Base-by-base conservation (phyloP, 2,797 vertebrate genomes). In the Octomys mimax region DNA sequence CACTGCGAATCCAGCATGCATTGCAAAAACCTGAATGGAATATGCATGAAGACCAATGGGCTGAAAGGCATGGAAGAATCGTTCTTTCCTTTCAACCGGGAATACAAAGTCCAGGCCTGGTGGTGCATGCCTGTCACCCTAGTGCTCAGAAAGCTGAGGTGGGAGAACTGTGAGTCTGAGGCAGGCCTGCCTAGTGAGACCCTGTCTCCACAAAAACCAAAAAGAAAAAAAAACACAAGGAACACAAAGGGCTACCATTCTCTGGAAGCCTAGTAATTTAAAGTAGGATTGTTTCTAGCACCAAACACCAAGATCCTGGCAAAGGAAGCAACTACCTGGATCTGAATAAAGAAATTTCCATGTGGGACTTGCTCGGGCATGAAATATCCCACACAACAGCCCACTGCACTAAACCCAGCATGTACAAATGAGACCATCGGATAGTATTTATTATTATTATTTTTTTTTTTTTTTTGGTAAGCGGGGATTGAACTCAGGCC, bases 321-420 rank as follows among this genome's bases (percentile, higher is more conserved):
- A 64, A 95, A 94, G 96, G 91, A 95, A 97, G 84, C 0, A 42
- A 92, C 94, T 94, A 61, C 97, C 87, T 97, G 94, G 96, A 97
- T 97, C 96, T 94, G 94, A 91, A 49, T 88, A 96, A 98, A 97
- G 73, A 18, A 85, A 95, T 96, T 98, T 95, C 96, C 97, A 92
- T 36, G 73, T 59, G 93, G 84, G 97, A 80, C 82, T 82, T 91
- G 84, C 73, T 52, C 73, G 95, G 95, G 94, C 70, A 89, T 46
- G 31, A 64, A 87, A 73, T 3, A 52, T 26, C 93, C 96, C 84
- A 85, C 87, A 93, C 0, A 0, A 89, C 5, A 42, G 93, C 81
- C 89, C 61, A 81, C 2, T 54, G 42, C 36, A 33, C 75, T 92
- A 95, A 95, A 87, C 87, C 73, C 2, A 6, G 54, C 6, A 5